Conservation (phyloP, 2,113 vertebrate species). For the Helogale parvula region DNA sequence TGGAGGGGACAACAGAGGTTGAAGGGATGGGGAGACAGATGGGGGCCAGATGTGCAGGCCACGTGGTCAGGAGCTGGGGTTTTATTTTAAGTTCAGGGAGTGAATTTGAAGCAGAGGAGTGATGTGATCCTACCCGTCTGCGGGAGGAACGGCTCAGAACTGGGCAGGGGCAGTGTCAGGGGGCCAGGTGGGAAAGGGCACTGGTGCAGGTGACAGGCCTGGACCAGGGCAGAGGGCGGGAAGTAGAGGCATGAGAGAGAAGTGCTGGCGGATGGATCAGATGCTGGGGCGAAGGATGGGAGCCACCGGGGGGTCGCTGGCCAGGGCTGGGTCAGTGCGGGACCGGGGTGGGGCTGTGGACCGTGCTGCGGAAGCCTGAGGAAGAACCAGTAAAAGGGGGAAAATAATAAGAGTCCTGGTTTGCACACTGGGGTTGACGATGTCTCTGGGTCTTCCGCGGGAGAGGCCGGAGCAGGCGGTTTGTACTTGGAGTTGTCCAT, state of each 20-base stretch:
- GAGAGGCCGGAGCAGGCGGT: fast-evolving
- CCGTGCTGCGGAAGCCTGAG: not conserved
- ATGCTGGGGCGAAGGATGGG: not conserved
- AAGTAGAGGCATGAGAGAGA: not conserved
- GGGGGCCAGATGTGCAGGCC: not conserved
- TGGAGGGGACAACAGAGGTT: not conserved
- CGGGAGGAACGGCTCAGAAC: too few species aligned
- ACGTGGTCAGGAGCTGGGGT: not conserved
- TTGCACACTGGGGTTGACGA: too few species aligned
- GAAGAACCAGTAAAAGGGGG: not conserved
- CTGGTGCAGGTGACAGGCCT: not conserved
- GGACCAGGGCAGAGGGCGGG: not conserved
- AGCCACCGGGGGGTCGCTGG: fast-evolving
- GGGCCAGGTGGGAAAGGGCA: fast-evolving
- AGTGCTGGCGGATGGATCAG: not conserved
- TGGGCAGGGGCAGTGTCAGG: not conserved
- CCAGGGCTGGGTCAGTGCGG: not conserved
- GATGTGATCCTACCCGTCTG: fast-evolving
- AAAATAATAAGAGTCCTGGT: too few species aligned
- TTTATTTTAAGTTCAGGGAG: not conserved
- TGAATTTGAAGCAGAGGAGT: not conserved
- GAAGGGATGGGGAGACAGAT: not conserved
- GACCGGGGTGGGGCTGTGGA: fast-evolving
- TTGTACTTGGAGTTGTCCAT: too few species aligned
- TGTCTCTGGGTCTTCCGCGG: fast-evolving